Percentiles rank a stretch among this genome's conserved stretches.
phyloP scores from a whole-genome alignment of 2,113 vertebrate species.

The Bambusicola thoracicus region DNA sequence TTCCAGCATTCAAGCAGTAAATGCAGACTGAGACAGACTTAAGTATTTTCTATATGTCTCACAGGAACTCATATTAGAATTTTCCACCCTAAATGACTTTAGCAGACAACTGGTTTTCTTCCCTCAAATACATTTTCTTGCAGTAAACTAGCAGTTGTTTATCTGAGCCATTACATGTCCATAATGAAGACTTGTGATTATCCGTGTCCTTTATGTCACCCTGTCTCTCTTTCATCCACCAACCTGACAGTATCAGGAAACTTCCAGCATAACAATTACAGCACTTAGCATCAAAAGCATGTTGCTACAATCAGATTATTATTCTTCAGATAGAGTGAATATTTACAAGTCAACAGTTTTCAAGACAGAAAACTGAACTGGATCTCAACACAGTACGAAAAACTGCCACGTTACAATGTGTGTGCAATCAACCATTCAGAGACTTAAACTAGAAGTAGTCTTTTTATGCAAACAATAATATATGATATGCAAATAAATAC shows the following conservation, averaged over 20 bases:
- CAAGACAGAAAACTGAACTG: constrained; percentile 24
- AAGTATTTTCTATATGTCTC: not conserved
- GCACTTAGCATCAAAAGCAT: not conserved
- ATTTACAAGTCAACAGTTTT: constrained; percentile 21
- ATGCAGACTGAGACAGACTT: not conserved
- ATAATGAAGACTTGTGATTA: not conserved
- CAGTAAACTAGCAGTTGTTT: not conserved
- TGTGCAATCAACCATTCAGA: constrained; percentile 72
- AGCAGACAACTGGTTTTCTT: not conserved
- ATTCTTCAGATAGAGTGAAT: not conserved
- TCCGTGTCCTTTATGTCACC: not conserved
- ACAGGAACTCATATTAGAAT: not conserved
- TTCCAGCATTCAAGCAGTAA: not conserved
- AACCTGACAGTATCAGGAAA: not conserved
- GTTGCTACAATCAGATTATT: not conserved
- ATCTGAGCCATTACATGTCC: not conserved
- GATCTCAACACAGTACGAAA: constrained; percentile 46
- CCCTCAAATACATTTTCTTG: not conserved
- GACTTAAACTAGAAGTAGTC: constrained; percentile 71
- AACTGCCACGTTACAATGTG: constrained; percentile 1
- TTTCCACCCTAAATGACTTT: not conserved
- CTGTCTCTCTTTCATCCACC: not conserved
- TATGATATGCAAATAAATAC: constrained; percentile 77
- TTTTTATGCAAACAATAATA: constrained; percentile 78
- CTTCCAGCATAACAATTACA: not conserved